Evolutionary conservation across 2,113 vertebrate genomes (phyloP).

Genomic region (Piaya cayana): DNA sequence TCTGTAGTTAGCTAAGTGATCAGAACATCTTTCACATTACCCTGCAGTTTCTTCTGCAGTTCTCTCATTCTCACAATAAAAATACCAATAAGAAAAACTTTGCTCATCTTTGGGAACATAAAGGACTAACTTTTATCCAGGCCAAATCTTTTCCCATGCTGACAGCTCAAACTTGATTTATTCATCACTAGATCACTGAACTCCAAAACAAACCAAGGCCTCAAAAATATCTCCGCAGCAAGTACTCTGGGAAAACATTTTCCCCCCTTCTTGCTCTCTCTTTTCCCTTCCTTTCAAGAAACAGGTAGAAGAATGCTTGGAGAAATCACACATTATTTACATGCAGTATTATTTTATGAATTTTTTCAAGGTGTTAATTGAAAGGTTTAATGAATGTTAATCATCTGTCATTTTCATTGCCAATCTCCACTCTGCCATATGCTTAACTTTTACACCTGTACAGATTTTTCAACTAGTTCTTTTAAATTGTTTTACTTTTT

Average conservation of each 20-base stretch:
- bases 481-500: slow-evolving; percentile 74
- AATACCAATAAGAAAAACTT: not conserved
- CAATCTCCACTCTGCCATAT: slow-evolving; percentile 75
- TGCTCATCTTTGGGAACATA: slow-evolving; percentile 4
- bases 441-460: slow-evolving; percentile 79
- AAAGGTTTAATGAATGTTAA: slow-evolving; percentile 82
- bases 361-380: slow-evolving; percentile 79
- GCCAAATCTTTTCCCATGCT: slow-evolving; percentile 31
- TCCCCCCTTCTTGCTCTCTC: not conserved
- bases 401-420: slow-evolving; percentile 76
- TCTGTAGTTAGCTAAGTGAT: not conserved
- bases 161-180: slow-evolving; percentile 46
- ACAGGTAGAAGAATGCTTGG: slow-evolving; percentile 48
- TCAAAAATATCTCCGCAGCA: slow-evolving; percentile 19
- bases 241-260: not conserved
- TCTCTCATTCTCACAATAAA: not conserved
- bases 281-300: not conserved
- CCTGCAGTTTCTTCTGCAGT: not conserved
- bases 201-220: slow-evolving; percentile 31
- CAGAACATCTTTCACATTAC: not conserved
- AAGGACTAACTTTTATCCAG: slow-evolving; percentile 15
- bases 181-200: not conserved
- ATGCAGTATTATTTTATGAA: slow-evolving; percentile 70
- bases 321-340: slow-evolving; percentile 75
- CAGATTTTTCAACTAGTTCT: slow-evolving; percentile 55